Percentiles rank a stretch among this genome's conserved stretches.
These are phyloP conservation scores for Diprion similis DNA, from an alignment of 1,140 invertebrate genomes.

Conservation along the genomic window DNA sequence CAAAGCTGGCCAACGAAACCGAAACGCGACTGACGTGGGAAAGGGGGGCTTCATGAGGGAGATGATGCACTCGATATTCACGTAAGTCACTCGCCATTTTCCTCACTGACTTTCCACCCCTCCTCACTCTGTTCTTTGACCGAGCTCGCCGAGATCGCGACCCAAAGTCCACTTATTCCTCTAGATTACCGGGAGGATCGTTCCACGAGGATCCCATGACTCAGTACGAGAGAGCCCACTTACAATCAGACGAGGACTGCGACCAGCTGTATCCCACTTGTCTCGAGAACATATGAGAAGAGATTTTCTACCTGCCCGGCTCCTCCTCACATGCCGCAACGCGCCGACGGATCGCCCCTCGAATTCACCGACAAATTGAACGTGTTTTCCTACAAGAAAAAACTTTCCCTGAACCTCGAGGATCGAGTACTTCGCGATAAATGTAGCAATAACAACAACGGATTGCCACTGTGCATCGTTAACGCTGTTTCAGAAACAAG, in stretches of 20 bases:
- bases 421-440: no score
- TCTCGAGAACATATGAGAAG: slow-evolving; percentile 21
- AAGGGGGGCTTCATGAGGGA: slow-evolving; percentile 64
- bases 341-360: no score
- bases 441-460: no score
- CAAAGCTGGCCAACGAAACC: slow-evolving; percentile 51
- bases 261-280: slow-evolving; percentile 33
- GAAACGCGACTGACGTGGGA: slow-evolving; percentile 44
- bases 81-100: slow-evolving; percentile 57
- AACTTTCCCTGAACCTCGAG: no score
- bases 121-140: background rate
- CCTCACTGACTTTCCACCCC: background rate
- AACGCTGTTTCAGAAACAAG: no score
- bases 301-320: background rate
- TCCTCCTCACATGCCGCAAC: no score
- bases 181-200: slow-evolving; percentile 33
- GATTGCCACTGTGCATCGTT: no score
- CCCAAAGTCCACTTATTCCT: slow-evolving; percentile 17
- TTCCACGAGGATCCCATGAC: slow-evolving; percentile 42
- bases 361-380: no score
- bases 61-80: slow-evolving; percentile 66
- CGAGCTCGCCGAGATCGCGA: background rate
- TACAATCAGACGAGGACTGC: slow-evolving; percentile 37
- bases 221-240: slow-evolving; percentile 44
- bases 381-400: no score